Evolutionary conservation across 2,888 invertebrate species (phyloP).

Genomic region (Galeopsomyia nigrocyanea): DNA sequence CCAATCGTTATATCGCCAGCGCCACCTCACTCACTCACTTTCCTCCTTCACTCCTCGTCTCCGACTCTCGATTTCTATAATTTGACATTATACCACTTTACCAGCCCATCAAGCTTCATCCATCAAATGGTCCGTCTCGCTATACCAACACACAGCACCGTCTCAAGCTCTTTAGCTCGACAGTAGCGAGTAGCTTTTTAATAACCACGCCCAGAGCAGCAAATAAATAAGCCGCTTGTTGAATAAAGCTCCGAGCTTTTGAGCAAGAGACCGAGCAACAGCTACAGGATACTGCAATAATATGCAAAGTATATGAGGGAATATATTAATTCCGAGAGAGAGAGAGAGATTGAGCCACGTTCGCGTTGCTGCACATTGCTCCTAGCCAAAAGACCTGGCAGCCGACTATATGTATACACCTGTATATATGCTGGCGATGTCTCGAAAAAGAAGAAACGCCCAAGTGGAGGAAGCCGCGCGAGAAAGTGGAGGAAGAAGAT

Average conservation of each 20-base stretch:
- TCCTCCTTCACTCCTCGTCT: not conserved
- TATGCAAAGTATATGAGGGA: constrained; percentile 69
- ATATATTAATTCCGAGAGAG: constrained; percentile 69
- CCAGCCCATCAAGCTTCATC: constrained; percentile 29
- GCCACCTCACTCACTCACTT: not conserved
- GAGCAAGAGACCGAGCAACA: constrained; percentile 64
- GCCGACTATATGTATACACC: too few relatives aligned
- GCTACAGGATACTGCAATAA: constrained; percentile 67
- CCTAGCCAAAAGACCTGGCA: too few relatives aligned
- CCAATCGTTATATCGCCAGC: constrained; percentile 27
- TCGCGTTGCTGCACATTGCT: too few relatives aligned
- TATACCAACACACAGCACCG: not conserved
- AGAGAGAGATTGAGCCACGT: constrained; percentile 46
- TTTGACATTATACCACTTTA: constrained; percentile 29
- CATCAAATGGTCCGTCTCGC: constrained; percentile 24
- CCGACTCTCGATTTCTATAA: constrained; percentile 39
- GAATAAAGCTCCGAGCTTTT: constrained; percentile 3
- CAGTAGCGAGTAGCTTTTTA: not conserved
- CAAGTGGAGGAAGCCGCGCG: constrained; percentile 26
- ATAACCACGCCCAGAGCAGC: constrained; percentile 19
- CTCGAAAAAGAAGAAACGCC: constrained; percentile 32
- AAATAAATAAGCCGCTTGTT: constrained; percentile 34
- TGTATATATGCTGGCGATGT: constrained; percentile 4
- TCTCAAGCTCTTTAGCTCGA: not conserved
- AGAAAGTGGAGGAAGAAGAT: constrained; percentile 52